Percentiles rank a stretch among this genome's conserved stretches.
phyloP scores from a whole-genome alignment of 2,888 invertebrate genomes.

The Brenthis daphne region DNA sequence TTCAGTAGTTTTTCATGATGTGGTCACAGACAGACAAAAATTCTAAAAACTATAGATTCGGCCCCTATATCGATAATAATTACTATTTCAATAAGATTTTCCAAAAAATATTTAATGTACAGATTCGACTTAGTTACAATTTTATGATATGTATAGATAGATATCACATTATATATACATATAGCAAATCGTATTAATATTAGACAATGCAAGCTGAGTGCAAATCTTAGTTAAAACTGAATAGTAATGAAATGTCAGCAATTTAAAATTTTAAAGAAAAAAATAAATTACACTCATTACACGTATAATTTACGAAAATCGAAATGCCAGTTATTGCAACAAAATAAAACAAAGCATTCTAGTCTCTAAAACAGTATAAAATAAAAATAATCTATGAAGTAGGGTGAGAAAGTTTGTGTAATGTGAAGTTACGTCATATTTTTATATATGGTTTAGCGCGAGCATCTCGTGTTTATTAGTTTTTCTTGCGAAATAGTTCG shows the following conservation, averaged over 20 bases:
- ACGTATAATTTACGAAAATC: conserved; percentile 37
- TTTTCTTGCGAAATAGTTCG: conserved; percentile 29
- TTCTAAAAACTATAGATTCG: too few relatives aligned
- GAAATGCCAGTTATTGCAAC: conserved; percentile 25
- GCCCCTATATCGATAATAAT: too few relatives aligned
- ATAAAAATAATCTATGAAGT: conserved; percentile 10
- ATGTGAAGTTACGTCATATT: conserved; percentile 35
- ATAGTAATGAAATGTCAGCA: conserved; percentile 4
- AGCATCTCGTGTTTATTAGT: conserved; percentile 38
- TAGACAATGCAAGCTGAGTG: not conserved
- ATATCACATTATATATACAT: too few relatives aligned
- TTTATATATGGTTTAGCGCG: conserved; percentile 28
- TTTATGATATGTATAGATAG: too few relatives aligned
- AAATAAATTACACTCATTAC: conserved; percentile 25
- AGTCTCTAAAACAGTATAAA: conserved; percentile 9
- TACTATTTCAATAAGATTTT: too few relatives aligned
- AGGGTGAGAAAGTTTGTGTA: conserved; percentile 29
- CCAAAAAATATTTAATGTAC: too few relatives aligned
- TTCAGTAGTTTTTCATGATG: too few relatives aligned
- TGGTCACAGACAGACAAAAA: too few relatives aligned
- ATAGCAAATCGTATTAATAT: too few relatives aligned
- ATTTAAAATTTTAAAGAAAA: conserved; percentile 27
- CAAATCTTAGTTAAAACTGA: not conserved
- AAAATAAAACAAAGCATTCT: conserved; percentile 6
- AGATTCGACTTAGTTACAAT: too few relatives aligned